Base-by-base conservation (phyloP, 2,113 vertebrate species). In the Amblyopsis rosae region DNA sequence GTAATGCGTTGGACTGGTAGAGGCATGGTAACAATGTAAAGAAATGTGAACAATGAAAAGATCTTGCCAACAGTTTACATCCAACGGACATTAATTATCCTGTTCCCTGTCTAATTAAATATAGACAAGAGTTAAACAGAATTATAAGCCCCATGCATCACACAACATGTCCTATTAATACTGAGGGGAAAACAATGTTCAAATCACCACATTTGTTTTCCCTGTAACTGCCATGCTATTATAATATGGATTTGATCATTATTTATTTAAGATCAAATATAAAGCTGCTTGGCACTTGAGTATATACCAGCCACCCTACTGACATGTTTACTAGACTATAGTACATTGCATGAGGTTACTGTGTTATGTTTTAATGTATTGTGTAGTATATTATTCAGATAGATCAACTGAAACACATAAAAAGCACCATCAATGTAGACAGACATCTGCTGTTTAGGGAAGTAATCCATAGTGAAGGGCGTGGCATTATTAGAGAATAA, bases 21-120 rank as follows among this genome's bases (percentile, higher is more conserved):
- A 82, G 75, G 63, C 79, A 83, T 81, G 68, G 59, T 35, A 35
- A 45, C 45, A 64, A 59, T 72, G 65, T 63, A 62, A 67, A 67
- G 47, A 72, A 60, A 56, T 47, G 80, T 62, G 66, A 63, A 54
- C 41, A 75, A 73, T 13, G 15, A 4, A 7, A 4, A 15, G 26
- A 33, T 50, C 46, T 9, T 51, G 15, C 57, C 17, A 59, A 69
- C 3, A 12, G 26, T 16, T 26, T 13, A 65, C 3, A 32, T 10
- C 7, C 12, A n/a, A 12, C 11, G 4, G 35, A 62, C 73, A 58
- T 58, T 32, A 10, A 9, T 57, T 4, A 26, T 57, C 3, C 12
- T 32, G 19, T 33, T 33, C 19, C 9, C 9, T 26, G 16, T 17
- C 17, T 26, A 10, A 32, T 33, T 7, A 10, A 15, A 12, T 1